phyloP scores from a whole-genome alignment of 2,888 invertebrate species.

The Nephrotoma appendiculata region DNA sequence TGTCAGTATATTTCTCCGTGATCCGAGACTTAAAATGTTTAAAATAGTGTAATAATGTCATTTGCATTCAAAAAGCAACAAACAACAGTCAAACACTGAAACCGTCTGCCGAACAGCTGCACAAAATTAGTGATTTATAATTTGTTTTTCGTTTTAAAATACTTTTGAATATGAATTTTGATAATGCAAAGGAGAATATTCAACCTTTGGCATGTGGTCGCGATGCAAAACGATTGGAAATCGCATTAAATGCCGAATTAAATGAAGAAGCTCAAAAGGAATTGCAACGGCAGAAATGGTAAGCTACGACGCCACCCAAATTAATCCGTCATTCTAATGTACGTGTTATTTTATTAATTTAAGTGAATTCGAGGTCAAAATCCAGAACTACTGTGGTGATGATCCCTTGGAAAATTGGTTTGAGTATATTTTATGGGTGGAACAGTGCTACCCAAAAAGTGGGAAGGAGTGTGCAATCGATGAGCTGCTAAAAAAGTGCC shows the following conservation, averaged over 20 bases:
- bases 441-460: conserved; percentile 81
- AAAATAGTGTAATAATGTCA: too few relatives aligned
- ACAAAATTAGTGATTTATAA: too few relatives aligned
- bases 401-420: conserved; percentile 84
- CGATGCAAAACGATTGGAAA: conserved; percentile 60
- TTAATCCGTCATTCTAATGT: too few relatives aligned
- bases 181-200: conserved; percentile 83
- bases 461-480: conserved; percentile 72
- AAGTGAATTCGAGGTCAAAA: conserved; percentile 56
- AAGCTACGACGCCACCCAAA: not conserved
- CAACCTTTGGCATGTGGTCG: conserved; percentile 83
- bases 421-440: conserved; percentile 81
- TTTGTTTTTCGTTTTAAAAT: too few relatives aligned
- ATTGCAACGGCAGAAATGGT: conserved; percentile 38
- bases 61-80: too few relatives aligned
- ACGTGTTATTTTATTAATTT: conserved; percentile 31
- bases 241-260: conserved; percentile 66
- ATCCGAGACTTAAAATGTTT: too few relatives aligned
- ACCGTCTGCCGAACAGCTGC: too few relatives aligned
- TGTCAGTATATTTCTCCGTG: too few relatives aligned
- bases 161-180: conserved; percentile 42
- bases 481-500: conserved; percentile 63
- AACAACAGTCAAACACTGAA: too few relatives aligned
- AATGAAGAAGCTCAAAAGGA: conserved; percentile 38
- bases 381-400: conserved; percentile 65